A percentile compares a stretch with the other conserved stretches of the same genome.
These are phyloP conservation scores for Petrolisthes manimaculis DNA, from an alignment of 2,888 invertebrate species.

Conservation along the genomic window DNA sequence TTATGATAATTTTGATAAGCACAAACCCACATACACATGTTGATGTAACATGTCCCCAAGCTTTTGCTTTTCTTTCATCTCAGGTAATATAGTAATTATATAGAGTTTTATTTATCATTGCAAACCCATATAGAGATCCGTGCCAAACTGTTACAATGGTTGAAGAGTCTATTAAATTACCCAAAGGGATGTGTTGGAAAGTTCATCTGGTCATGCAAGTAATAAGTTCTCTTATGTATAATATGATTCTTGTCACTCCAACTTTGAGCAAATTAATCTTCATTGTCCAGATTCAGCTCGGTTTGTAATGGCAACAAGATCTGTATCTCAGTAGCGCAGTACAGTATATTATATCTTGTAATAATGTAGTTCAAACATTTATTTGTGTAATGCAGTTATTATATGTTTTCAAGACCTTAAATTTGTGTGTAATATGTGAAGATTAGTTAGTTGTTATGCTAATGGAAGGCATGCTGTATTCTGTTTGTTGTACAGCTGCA, in stretches of 20 bases:
- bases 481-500: too few relatives aligned
- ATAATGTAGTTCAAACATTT: too few relatives aligned
- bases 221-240: neutral
- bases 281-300: neutral
- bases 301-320: too few relatives aligned
- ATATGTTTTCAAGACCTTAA: too few relatives aligned
- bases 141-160: slow-evolving; percentile 56
- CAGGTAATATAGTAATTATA: slow-evolving; percentile 55
- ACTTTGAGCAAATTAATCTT: neutral
- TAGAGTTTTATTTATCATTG: slow-evolving; percentile 48
- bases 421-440: too few relatives aligned
- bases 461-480: too few relatives aligned
- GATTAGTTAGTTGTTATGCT: too few relatives aligned
- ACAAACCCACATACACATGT: slow-evolving; percentile 47
- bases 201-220: neutral
- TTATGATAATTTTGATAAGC: slow-evolving; percentile 25
- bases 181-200: slow-evolving; percentile 4
- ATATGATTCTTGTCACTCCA: neutral
- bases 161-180: slow-evolving; percentile 54
- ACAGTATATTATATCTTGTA: too few relatives aligned
- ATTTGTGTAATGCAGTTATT: too few relatives aligned
- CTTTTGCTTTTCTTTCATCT: slow-evolving; percentile 55
- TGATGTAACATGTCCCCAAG: slow-evolving; percentile 49
- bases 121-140: slow-evolving; percentile 50
- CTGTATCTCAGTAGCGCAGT: too few relatives aligned